Conservation (phyloP, 2,797 vertebrate genomes). For the Valencia hispanica region DNA sequence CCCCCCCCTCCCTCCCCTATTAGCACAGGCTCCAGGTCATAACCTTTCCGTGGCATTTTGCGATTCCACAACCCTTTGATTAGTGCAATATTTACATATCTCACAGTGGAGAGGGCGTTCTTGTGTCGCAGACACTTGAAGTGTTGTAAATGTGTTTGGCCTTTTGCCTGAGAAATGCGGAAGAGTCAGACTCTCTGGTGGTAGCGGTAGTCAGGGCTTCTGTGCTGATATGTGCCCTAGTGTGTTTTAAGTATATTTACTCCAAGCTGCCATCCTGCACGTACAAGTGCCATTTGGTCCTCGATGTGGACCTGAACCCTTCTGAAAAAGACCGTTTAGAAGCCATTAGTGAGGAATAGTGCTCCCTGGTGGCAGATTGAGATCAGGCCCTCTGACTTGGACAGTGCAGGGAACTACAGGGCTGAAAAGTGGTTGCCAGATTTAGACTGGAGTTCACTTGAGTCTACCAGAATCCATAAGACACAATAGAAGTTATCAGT, state of each 20-base stretch:
- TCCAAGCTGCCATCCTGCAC: slow-evolving; percentile 43
- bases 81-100: slow-evolving; percentile 94
- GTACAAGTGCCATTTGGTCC: slow-evolving; percentile 62
- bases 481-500: neutral
- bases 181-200: slow-evolving; percentile 72
- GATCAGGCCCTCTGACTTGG: slow-evolving; percentile 66
- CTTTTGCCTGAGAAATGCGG: slow-evolving; percentile 88
- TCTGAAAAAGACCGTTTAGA: slow-evolving; percentile 57
- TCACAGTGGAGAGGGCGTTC: slow-evolving; percentile 84
- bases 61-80: slow-evolving; percentile 93
- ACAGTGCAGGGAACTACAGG: slow-evolving; percentile 14
- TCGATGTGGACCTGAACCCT: slow-evolving; percentile 61
- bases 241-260: slow-evolving; percentile 73
- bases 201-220: slow-evolving; percentile 78
- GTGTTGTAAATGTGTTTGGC: slow-evolving; percentile 91
- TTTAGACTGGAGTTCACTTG: slow-evolving; percentile 1
- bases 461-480: neutral
- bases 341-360: slow-evolving; percentile 73
- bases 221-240: slow-evolving; percentile 47
- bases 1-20: slow-evolving; percentile 78
- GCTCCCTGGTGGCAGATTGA: slow-evolving; percentile 78
- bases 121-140: slow-evolving; percentile 85
- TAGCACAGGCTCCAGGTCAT: slow-evolving; percentile 90
- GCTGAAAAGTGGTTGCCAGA: neutral
- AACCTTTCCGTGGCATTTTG: slow-evolving; percentile 92